Base-by-base conservation (phyloP, 2,797 vertebrate genomes). In the Premnoplex brunnescens region DNA sequence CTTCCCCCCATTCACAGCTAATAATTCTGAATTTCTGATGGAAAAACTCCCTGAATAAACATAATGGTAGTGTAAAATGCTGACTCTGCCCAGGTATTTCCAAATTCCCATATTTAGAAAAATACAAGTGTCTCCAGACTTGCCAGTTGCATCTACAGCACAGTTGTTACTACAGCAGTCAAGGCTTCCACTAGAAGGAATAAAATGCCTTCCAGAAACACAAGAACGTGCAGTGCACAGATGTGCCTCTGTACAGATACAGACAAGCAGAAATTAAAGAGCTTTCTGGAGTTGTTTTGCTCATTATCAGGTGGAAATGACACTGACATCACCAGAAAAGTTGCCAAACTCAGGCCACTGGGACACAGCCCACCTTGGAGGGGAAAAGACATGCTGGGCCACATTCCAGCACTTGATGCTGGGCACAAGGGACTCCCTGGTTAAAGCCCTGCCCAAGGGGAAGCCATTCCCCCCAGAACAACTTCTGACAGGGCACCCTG, bases 221-320 rank as follows among this genome's bases (percentile, higher is more conserved):
- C 26, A 19, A 75, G 74, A 34, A 10, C 0, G 7, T 14, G 52
- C 59, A 26, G 36, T 4, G 44, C 23, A 19, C 0, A 1, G 43
- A 15, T 23, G 32, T 20, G 44, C 46, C 77, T 41, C 63, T 20
- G 10, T 15, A 24, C 41, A 67, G 44, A 21, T 2, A 14, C 54
- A 36, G 19, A 58, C 10, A n/a, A 18, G 49, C 39, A 39, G 34
- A 44, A 79, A 19, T 23, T 12, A 7, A 83, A 74, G 59, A 14
- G 64, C 28, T 39, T 73, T 36, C 58, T 30, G 8, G 11, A 48
- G 28, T 36, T 36, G 68, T 68, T 68, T 63, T 30, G 44, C 55
- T 63, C 36, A 20, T 72, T 36, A 41, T 27, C 63, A 51, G 68
- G 15, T n/a, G 36, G 41, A 63, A 83, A 75, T 2, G 12, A 26